A percentile compares a stretch with the other conserved stretches of the same genome.
Conservation (phyloP, 2,888 invertebrate genomes). For the Phaonia tiefii region DNA sequence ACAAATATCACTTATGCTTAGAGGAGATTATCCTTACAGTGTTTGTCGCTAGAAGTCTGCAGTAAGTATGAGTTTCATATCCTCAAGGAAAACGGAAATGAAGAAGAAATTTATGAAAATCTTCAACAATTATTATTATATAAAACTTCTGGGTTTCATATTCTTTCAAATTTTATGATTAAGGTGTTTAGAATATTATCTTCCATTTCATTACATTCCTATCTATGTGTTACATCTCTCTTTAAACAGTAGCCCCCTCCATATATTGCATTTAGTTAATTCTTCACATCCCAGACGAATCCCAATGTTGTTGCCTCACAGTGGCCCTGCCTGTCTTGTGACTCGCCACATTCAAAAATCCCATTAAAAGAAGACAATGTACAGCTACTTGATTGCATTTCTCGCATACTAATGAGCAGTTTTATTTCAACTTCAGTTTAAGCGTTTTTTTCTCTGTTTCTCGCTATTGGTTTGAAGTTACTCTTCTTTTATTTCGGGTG, state of each 20-base stretch:
- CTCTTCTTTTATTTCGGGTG: neutral
- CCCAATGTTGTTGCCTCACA: neutral
- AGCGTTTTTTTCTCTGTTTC: constrained; percentile 34
- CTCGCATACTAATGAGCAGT: constrained; percentile 63
- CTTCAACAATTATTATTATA: neutral
- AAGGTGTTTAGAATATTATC: neutral
- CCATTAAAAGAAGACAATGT: constrained; percentile 45
- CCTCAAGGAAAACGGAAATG: constrained; percentile 16
- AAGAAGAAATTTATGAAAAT: neutral
- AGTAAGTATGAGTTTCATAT: too few species aligned
- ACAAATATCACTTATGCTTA: constrained; percentile 3
- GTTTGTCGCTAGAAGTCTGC: too few species aligned
- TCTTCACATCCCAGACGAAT: constrained; percentile 19
- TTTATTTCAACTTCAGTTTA: too few species aligned
- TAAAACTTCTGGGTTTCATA: neutral
- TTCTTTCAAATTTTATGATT: neutral
- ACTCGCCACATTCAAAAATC: constrained; percentile 2
- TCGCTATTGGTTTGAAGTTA: neutral
- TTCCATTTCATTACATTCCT: too few species aligned
- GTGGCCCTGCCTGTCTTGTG: neutral
- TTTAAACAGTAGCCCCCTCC: constrained; percentile 60
- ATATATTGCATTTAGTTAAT: neutral
- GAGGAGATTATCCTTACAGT: neutral
- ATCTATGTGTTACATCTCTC: constrained; percentile 28
- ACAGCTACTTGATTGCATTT: constrained; percentile 65